Evolutionary conservation across 2,888 invertebrate species (phyloP).

Genomic region (Apamea sordens): DNA sequence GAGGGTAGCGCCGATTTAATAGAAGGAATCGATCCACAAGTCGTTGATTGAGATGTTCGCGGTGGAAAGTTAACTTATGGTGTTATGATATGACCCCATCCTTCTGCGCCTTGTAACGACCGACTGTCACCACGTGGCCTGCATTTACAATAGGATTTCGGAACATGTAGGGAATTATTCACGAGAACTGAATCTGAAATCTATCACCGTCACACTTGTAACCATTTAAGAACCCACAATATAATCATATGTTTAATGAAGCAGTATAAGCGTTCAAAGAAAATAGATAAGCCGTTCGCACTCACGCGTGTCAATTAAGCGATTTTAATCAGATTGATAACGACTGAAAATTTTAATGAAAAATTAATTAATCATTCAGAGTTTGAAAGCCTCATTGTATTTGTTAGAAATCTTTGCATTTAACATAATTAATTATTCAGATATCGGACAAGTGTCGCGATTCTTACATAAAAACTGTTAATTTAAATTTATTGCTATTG

Average conservation of each 20-base stretch:
- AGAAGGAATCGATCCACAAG: constrained; percentile 43
- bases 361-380: constrained; percentile 7
- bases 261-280: constrained; percentile 1
- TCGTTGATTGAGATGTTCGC: constrained; percentile 55
- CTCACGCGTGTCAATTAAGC: background rate
- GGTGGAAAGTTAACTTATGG: constrained; percentile 54
- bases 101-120: constrained; percentile 30
- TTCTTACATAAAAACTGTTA: background rate
- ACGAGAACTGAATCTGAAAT: constrained; percentile 36
- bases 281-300: background rate
- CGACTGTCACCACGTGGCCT: constrained; percentile 49
- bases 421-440: constrained; percentile 27
- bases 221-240: constrained; percentile 18
- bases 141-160: constrained; percentile 52
- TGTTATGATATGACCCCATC: constrained; percentile 54
- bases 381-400: constrained; percentile 12
- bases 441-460: background rate
- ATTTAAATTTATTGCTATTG: background rate
- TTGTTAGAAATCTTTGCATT: constrained; percentile 24
- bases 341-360: background rate
- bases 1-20: constrained; percentile 64
- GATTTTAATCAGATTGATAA: background rate
- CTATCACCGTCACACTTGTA: constrained; percentile 46
- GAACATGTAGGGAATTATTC: constrained; percentile 51
- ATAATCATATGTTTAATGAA: constrained; percentile 9